Conservation (phyloP, 2,888 invertebrate species). For the Fragum sueziense region DNA sequence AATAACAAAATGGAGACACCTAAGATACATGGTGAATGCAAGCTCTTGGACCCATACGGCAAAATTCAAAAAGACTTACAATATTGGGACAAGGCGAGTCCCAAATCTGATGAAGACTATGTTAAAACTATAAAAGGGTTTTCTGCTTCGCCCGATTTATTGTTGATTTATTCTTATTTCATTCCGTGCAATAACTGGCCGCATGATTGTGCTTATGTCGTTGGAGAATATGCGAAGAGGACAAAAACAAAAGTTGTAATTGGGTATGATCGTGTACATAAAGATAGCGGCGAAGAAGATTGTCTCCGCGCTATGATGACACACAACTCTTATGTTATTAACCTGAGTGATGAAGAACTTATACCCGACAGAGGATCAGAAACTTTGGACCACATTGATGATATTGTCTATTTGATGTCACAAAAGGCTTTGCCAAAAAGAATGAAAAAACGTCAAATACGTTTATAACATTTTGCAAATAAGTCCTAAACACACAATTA, state of each 20-base stretch:
- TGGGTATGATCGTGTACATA: not conserved
- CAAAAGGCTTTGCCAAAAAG: not conserved
- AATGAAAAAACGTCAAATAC: not conserved
- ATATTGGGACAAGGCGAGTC: not conserved
- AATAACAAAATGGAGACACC: not conserved
- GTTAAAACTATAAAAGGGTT: not conserved
- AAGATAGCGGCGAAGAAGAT: not conserved
- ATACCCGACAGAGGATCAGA: not conserved
- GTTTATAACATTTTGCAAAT: too few relatives aligned
- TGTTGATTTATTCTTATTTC: not conserved
- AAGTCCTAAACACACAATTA: too few relatives aligned
- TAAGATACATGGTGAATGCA: not conserved
- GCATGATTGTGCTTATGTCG: not conserved
- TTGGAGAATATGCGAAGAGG: not conserved
- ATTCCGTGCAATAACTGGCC: not conserved
- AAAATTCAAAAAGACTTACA: not conserved
- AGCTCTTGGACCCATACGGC: not conserved
- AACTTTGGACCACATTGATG: not conserved
- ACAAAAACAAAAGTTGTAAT: not conserved
- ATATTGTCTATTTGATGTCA: not conserved
- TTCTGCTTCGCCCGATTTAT: not conserved
- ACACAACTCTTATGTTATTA: not conserved
- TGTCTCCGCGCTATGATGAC: not conserved
- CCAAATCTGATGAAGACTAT: not conserved
- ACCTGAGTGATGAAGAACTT: not conserved